Evolutionary conservation across 1,140 invertebrate species (phyloP), one percentile per base, ranked within the genome.

Genomic region (Copidosoma floridanum): DNA sequence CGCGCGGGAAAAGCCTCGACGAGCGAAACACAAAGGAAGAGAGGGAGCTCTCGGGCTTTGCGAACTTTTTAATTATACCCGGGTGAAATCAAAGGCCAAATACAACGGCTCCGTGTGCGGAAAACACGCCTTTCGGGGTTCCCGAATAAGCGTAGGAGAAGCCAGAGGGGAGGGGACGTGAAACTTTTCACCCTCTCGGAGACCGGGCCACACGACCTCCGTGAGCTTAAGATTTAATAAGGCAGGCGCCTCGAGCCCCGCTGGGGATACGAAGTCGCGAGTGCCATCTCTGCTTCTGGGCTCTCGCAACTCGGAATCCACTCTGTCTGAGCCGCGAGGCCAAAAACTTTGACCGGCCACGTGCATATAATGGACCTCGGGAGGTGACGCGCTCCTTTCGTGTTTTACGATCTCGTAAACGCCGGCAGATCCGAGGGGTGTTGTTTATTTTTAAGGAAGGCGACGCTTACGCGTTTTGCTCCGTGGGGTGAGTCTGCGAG

Each of bases 31-130:
- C 5, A 43, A 43, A 43, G 12, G n/a, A n/a, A 16, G 14, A 11
- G 6, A 2, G 23, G 1, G 2, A 35, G 29, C 12, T 48, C 32
- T 51, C 16, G 10, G 4, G 46, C n/a, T n/a, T n/a, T 20, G 26
- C 47, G 24, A 53, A 52, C 57, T 59, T 59, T 59, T 53, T 46
- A 59, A 53, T 53, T 60, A 60, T 40, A 44, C n/a, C n/a, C 27
- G 40, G 29, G 29, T 8, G 26, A 60, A 60, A 60, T 60, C 29
- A 53, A 40, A 60, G 29, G 32, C 21, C n/a, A 47, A 59, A 60
- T 60, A 35, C 27, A 8, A 48, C 16, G 11, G 12, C 18, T 20
- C 12, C 3, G 8, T 38, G 3, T 14, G 3, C 14, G 23, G 12
- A 16, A 0, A 41, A n/a, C n/a, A n/a, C n/a, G n/a, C n/a, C n/a